phyloP scores from a whole-genome alignment of 1,140 invertebrate species.

The Sycophaga agraensis region DNA sequence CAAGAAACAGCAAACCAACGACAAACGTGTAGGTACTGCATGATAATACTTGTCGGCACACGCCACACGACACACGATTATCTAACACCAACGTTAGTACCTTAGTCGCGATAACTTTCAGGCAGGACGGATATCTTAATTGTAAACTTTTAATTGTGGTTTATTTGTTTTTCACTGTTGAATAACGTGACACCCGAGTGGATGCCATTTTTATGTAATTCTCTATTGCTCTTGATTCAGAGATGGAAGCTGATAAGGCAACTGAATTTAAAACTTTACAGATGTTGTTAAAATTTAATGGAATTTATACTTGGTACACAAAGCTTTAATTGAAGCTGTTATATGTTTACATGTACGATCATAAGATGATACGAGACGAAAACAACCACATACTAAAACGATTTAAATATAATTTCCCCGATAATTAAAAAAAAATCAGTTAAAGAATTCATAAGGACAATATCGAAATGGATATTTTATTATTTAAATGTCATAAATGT shows the following conservation, averaged over 20 bases:
- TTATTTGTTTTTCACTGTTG: constrained; percentile 3
- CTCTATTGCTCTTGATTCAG: background rate
- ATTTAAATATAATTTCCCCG: no score
- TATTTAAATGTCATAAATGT: no score
- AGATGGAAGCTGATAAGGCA: background rate
- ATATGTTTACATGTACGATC: no score
- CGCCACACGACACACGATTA: constrained; percentile 58
- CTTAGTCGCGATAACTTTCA: constrained; percentile 43
- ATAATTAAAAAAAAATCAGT: no score
- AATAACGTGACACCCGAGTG: background rate
- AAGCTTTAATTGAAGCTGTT: no score
- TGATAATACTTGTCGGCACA: constrained; percentile 39
- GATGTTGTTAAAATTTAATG: no score
- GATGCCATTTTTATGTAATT: background rate
- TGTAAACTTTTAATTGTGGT: constrained; percentile 4
- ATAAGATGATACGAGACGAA: no score
- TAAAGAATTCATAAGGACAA: no score
- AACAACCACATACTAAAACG: no score
- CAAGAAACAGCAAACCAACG: constrained; percentile 56
- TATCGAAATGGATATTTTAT: no score
- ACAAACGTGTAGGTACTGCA: constrained; percentile 55
- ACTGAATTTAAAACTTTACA: no score
- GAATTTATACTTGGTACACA: no score
- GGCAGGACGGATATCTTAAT: constrained; percentile 27
- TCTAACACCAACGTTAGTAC: constrained; percentile 59